A percentile compares a stretch with the other conserved stretches of the same genome.
These are phyloP conservation scores for Agrilus cyanescens DNA, from an alignment of 2,888 invertebrate species.

Conservation along the genomic window DNA sequence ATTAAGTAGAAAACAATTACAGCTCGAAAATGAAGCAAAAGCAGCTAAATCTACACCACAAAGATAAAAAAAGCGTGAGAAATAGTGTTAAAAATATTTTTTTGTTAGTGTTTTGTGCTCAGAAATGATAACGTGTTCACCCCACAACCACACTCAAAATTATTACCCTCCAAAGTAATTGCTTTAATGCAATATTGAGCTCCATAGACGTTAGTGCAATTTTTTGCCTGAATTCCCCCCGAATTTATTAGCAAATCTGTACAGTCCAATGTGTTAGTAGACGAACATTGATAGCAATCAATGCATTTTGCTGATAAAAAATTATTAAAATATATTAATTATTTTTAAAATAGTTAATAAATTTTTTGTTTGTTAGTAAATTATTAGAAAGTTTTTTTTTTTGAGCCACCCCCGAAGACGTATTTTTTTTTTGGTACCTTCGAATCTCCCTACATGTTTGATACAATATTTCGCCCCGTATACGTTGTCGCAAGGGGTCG, in stretches of 20 bases:
- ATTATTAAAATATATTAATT: background rate
- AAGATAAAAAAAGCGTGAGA: constrained; percentile 1
- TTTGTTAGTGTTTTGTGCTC: background rate
- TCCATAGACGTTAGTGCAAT: constrained; percentile 63
- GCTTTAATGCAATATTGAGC: constrained; percentile 79
- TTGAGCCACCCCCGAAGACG: background rate
- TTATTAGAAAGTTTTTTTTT: background rate
- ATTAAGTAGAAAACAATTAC: too few species aligned
- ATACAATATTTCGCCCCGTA: constrained; percentile 82
- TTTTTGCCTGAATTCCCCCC: constrained; percentile 43
- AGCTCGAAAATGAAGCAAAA: too few species aligned
- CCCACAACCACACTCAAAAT: background rate
- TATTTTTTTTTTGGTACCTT: constrained; percentile 46
- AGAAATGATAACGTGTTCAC: background rate
- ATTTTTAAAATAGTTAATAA: background rate
- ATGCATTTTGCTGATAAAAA: constrained; percentile 36
- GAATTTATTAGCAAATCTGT: constrained; percentile 52
- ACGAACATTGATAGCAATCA: constrained; percentile 70
- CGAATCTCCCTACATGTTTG: constrained; percentile 84
- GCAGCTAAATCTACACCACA: background rate
- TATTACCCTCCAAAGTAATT: constrained; percentile 42
- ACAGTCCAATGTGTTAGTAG: constrained; percentile 54
- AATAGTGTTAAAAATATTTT: background rate
- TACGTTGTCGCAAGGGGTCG: constrained; percentile 63
- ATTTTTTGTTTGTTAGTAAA: background rate